Evolutionary conservation across 1,140 invertebrate genomes (phyloP), one percentile per base, ranked within the genome.

Genomic region (Venustaconcha ellipsiformis): DNA sequence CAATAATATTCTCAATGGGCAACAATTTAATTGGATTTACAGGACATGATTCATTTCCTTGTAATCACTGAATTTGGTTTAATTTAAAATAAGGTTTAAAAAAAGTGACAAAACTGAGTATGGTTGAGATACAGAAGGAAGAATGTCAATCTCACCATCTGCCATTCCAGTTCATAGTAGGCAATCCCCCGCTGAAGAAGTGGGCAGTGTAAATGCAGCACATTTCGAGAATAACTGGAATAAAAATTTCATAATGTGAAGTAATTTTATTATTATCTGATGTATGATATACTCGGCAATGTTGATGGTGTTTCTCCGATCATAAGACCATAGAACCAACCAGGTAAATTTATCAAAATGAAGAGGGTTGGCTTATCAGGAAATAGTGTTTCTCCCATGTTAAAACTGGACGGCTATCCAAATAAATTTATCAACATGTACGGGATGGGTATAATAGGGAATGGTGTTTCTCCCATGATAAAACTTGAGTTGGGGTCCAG

Each of bases 141-240:
- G 11, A 11, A 48, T 48, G 37, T 48, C 37, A 8, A 48, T 8
- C 65, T 82, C 76, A 88, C 88, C 88, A 88, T 89, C 68, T 89
- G 87, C 87, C 87, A 90, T 76, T 90, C 88, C 57, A 90, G 74
- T 76, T 83, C 82, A 75, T 88, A 88, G 77, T 88, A 89, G 17
- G 81, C 76, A 15, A 86, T 72, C 60, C 84, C 85, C 64, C 86
- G 65, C 59, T 79, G 76, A 58, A 90, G 78, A 57, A 89, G 78
- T 18, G 87, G 85, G 70, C 84, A 89, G 74, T 83, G 78, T 64
- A 85, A 75, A 77, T 88, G 83, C 68, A 82, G 80, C 2, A 84
- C 66, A 81, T 89, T 90, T 56, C 84, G 79, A 60, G 81, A 79
- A 73, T 90, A 90, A 81, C 84, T 88, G 80, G 70, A 83, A 81